phyloP scores from a whole-genome alignment of 2,888 invertebrate genomes.

The Chesias legatella region DNA sequence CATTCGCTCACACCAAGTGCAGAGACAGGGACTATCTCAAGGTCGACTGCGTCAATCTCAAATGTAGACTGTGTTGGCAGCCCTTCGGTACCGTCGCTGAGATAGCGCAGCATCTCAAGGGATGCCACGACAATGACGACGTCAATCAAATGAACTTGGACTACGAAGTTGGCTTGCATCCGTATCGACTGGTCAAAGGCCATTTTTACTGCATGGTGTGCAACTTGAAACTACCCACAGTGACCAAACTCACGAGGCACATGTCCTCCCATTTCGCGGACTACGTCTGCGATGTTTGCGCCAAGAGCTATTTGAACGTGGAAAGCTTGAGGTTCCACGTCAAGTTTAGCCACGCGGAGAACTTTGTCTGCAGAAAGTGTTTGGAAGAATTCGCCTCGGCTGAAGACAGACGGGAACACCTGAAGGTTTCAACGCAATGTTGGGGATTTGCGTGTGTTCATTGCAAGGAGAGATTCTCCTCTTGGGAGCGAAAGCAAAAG shows the following conservation, averaged over 20 bases:
- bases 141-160: slow-evolving; percentile 40
- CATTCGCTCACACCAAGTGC: slow-evolving; percentile 49
- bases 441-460: slow-evolving; percentile 19
- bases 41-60: slow-evolving; percentile 57
- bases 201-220: slow-evolving; percentile 57
- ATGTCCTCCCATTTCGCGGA: slow-evolving; percentile 59
- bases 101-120: slow-evolving; percentile 49
- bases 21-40: slow-evolving; percentile 54
- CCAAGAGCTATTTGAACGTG: slow-evolving; percentile 51
- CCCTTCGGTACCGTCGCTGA: slow-evolving; percentile 45
- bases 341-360: slow-evolving; percentile 51
- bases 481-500: slow-evolving; percentile 12
- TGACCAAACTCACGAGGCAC: slow-evolving; percentile 57
- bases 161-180: slow-evolving; percentile 55
- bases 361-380: slow-evolving; percentile 23
- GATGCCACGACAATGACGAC: slow-evolving; percentile 37
- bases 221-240: slow-evolving; percentile 46
- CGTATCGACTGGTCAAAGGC: slow-evolving; percentile 53
- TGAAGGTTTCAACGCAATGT: slow-evolving; percentile 12
- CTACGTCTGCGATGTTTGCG: slow-evolving; percentile 63
- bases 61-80: slow-evolving; percentile 50
- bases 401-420: slow-evolving; percentile 16
- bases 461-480: slow-evolving; percentile 24
- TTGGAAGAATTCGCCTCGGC: slow-evolving; percentile 10
- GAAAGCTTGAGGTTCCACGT: slow-evolving; percentile 61